Base-by-base conservation (phyloP, 2,888 invertebrate genomes). In the Selenia dentaria region DNA sequence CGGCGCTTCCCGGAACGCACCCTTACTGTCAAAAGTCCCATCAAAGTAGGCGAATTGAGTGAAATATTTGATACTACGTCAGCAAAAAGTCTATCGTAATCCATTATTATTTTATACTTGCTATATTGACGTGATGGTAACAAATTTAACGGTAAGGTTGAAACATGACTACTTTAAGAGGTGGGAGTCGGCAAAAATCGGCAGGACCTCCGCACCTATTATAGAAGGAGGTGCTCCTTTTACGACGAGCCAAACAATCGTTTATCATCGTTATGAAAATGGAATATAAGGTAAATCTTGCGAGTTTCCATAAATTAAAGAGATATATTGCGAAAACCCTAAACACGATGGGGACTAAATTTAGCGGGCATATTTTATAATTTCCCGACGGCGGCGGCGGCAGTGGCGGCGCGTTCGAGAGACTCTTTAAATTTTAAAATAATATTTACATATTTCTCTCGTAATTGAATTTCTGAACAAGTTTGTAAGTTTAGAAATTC, bases 341-440 rank as follows among this genome's bases (percentile, higher is more conserved):
- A 42, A 29, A 9, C 16, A 36, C 26, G 31, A 27, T 32, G 20
- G 6, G 20, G 22, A 36, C 31, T 37, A 22, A 37, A 37, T 27
- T 37, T 9, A 43, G 14, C 12, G 32, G 32, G 33, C 25, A 43
- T 31, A 43, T 31, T 43, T 43, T 43, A 43, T 16, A 36, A n/a
- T 11, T 22, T 22, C 22, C 8, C 22, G 5, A 8, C 16, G 3
- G 22, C 22, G 8, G 22, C 16, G 3, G 22, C 22, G 8, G 22
- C 22, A 22, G 20, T 6, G 27, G 34, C 24, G 16, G 29, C 10
- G 31, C 14, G 28, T 24, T 33, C 28, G 24, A 16, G 26, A 22
- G 11, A 14, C 31, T 14, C 33, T 22, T 38, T 33, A 38, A 38
- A 34, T 27, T 38, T 28, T 38, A 33, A 38, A 44, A 38, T 37